phyloP scores from a whole-genome alignment of 2,113 vertebrate species.

The Cheilinus undulatus region DNA sequence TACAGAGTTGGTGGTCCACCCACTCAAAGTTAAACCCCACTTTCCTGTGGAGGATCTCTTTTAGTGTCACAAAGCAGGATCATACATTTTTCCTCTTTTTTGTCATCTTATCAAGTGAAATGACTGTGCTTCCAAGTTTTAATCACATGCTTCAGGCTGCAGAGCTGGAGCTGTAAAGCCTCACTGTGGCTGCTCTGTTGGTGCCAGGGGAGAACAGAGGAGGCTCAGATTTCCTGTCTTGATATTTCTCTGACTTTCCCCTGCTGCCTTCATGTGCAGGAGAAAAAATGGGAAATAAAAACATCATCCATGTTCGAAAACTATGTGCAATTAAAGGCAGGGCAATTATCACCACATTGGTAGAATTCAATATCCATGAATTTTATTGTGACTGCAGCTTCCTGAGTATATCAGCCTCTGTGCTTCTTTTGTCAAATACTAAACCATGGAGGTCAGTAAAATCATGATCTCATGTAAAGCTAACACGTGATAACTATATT shows the following conservation, averaged over 20 bases:
- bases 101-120: slow-evolving; percentile 24
- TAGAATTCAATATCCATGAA: background rate
- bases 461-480: too few species aligned
- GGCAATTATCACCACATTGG: too few species aligned
- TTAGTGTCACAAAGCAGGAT: background rate
- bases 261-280: slow-evolving; percentile 42
- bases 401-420: too few species aligned
- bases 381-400: background rate
- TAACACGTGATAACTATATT: too few species aligned
- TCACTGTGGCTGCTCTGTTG: slow-evolving; percentile 49
- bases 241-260: slow-evolving; percentile 68
- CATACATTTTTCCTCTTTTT: background rate
- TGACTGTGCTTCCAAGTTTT: slow-evolving; percentile 34
- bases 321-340: background rate
- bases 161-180: slow-evolving; percentile 52
- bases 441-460: too few species aligned
- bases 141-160: slow-evolving; percentile 66
- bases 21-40: slow-evolving; percentile 9
- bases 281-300: slow-evolving; percentile 24
- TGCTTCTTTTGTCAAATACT: too few species aligned
- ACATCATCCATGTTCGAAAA: background rate
- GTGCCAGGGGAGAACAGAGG: slow-evolving; percentile 63
- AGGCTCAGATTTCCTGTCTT: slow-evolving; percentile 72
- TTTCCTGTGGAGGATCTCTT: background rate
- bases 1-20: slow-evolving; percentile 51